Evolutionary conservation across 2,113 vertebrate species (phyloP).

Genomic region (Nothoprocta perdicaria): DNA sequence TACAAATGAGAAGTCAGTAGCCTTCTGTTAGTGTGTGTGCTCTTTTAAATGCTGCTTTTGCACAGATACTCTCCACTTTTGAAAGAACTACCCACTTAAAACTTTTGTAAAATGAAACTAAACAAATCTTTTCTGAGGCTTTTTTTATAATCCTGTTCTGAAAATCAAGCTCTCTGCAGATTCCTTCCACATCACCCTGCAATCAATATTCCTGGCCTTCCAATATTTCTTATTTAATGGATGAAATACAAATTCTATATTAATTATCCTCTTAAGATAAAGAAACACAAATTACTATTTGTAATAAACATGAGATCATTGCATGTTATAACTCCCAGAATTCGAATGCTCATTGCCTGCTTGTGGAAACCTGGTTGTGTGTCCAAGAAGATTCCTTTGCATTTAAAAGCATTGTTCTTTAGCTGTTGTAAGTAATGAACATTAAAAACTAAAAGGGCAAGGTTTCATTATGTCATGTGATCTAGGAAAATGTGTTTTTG

Average conservation of each 20-base stretch:
- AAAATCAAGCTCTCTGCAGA: background rate
- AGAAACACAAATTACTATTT: background rate
- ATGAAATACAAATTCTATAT: background rate
- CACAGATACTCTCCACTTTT: background rate
- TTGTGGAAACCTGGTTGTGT: background rate
- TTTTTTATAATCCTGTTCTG: background rate
- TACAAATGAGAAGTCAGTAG: background rate
- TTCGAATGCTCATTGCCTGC: background rate
- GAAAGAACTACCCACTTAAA: background rate
- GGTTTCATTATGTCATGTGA: background rate
- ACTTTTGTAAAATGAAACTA: background rate
- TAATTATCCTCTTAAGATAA: background rate
- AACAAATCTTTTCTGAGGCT: background rate
- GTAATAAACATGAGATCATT: background rate
- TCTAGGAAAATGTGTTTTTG: background rate
- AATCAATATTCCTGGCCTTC: background rate
- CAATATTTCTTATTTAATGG: background rate
- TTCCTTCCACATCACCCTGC: background rate
- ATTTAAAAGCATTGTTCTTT: background rate
- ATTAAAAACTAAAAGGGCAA: background rate
- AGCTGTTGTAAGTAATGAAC: background rate
- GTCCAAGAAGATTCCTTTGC: background rate
- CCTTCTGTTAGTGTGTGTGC: background rate
- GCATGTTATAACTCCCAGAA: background rate
- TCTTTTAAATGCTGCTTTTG: background rate